Percentiles rank a stretch among this genome's conserved stretches.
Conservation (phyloP, 2,113 vertebrate species). For the Python bivittatus region DNA sequence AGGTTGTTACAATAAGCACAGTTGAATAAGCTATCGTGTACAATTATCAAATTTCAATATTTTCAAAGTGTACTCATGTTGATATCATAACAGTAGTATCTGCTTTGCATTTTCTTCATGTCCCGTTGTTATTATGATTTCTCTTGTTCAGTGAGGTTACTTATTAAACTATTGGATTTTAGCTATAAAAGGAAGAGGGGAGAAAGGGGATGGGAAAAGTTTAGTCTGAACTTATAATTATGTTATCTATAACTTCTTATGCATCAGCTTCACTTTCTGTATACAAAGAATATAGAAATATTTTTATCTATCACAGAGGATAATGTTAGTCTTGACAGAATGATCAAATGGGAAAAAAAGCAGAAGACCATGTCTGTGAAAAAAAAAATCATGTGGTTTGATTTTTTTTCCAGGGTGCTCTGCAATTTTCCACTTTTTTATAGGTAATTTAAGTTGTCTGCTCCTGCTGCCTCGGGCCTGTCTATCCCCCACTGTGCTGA, state of each 20-base stretch:
- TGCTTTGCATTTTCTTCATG: not conserved
- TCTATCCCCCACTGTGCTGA: constrained; percentile 25
- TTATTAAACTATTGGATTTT: not conserved
- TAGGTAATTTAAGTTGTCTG: constrained; percentile 20
- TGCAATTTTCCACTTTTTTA: constrained; percentile 32
- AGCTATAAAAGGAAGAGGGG: not conserved
- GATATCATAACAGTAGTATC: not conserved
- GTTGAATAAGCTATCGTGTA: not conserved
- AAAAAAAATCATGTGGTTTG: constrained; percentile 9
- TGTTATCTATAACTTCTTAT: not conserved
- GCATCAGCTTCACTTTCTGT: not conserved
- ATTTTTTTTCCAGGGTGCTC: not conserved
- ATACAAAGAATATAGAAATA: no score
- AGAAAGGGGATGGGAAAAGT: not conserved
- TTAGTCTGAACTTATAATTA: not conserved
- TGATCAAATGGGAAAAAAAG: not conserved
- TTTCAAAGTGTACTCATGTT: not conserved
- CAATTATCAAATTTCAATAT: not conserved
- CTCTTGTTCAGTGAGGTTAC: not conserved
- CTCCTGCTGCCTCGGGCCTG: constrained; percentile 28
- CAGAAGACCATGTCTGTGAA: not conserved
- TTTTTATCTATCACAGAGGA: not conserved
- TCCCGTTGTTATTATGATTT: not conserved
- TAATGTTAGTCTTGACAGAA: not conserved
- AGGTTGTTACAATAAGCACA: not conserved